Conservation (phyloP, 2,113 vertebrate species). For the Lanius ludovicianus region DNA sequence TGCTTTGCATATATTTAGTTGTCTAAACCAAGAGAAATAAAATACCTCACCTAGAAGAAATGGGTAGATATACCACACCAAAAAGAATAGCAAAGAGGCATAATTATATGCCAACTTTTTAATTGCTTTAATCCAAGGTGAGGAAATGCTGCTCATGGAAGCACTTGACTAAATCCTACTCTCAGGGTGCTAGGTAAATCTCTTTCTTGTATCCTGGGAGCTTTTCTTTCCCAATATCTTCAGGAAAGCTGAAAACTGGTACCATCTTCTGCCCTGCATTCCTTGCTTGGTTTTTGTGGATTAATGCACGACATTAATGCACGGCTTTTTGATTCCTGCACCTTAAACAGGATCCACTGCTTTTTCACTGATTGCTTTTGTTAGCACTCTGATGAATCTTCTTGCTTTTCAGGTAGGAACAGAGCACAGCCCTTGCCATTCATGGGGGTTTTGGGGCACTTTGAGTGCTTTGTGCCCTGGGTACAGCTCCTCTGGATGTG, state of each 20-base stretch:
- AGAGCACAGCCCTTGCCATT: not conserved
- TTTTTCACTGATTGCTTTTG: not conserved
- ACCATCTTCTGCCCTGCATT: not conserved
- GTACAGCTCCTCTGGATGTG: not conserved
- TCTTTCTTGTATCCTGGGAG: accelerated
- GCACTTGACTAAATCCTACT: not conserved
- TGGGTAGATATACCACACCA: not conserved
- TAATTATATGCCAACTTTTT: not conserved
- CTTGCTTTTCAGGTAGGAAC: not conserved
- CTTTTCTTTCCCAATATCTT: not conserved
- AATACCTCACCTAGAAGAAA: not conserved
- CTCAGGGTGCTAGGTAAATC: not conserved
- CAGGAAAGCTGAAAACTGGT: not conserved
- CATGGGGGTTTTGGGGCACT: not conserved
- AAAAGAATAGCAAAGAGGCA: not conserved
- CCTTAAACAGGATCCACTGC: not conserved
- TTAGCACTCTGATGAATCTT: not conserved
- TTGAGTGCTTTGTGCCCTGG: not conserved
- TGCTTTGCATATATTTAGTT: not conserved
- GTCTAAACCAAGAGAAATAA: not conserved
- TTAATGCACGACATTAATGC: not conserved
- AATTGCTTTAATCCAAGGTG: not conserved
- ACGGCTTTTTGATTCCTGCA: not conserved
- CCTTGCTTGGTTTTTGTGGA: not conserved
- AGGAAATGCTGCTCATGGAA: not conserved